These are phyloP conservation scores for Sebastes cheni DNA, from an alignment of 2,797 vertebrate species.

Conservation along the genomic window DNA sequence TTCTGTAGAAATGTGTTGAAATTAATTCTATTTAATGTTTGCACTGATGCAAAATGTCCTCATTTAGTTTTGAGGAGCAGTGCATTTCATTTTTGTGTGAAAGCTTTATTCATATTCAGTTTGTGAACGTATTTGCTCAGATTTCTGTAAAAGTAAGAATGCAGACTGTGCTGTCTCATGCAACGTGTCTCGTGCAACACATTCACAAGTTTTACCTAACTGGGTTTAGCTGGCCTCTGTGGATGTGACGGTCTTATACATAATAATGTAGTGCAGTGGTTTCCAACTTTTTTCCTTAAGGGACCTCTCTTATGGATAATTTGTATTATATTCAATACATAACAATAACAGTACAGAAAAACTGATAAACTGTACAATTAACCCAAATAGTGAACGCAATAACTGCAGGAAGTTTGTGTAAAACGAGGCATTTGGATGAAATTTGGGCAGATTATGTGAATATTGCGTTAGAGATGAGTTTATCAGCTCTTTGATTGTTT, in stretches of 20 bases:
- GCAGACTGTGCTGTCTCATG: neutral
- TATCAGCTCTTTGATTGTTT: too few relatives aligned
- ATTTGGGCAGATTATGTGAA: too few relatives aligned
- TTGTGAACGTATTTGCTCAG: neutral
- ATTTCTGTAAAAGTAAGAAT: neutral
- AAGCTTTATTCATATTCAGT: neutral
- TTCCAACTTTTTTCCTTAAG: too few relatives aligned
- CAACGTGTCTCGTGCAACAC: neutral
- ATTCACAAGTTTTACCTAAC: neutral
- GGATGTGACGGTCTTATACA: neutral
- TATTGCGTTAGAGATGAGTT: too few relatives aligned
- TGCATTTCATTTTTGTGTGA: neutral
- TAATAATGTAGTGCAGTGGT: neutral
- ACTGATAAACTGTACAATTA: too few relatives aligned
- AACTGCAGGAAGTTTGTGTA: too few relatives aligned
- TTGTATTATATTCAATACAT: too few relatives aligned
- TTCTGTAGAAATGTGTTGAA: neutral
- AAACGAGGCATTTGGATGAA: too few relatives aligned
- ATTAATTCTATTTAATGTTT: slow-evolving; percentile 1
- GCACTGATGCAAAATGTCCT: neutral
- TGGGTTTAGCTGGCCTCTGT: neutral
- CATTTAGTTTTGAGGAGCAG: slow-evolving; percentile 5
- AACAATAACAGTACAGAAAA: too few relatives aligned
- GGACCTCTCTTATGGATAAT: too few relatives aligned
- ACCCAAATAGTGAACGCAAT: too few relatives aligned